Conservation (phyloP, 2,888 invertebrate species). For the Ophion ellenae region DNA sequence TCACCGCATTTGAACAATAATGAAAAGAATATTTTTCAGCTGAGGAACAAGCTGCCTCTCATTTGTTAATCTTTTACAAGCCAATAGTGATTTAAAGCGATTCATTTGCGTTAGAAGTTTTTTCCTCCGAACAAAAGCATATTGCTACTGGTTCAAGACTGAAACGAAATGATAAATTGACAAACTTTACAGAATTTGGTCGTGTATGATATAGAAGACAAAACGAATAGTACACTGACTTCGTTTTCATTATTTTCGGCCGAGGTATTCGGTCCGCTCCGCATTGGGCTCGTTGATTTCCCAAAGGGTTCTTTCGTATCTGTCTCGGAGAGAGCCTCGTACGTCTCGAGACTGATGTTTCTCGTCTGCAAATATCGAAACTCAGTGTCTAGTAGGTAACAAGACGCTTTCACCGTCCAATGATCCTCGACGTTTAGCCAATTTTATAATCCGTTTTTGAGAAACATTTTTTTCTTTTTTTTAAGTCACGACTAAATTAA, state of each 20-base stretch:
- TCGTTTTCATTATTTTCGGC: slow-evolving; percentile 57
- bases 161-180: neutral
- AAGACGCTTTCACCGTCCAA: neutral
- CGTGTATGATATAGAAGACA: neutral
- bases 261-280: slow-evolving; percentile 31
- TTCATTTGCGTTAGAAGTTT: too few relatives aligned
- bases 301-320: slow-evolving; percentile 40
- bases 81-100: too few relatives aligned
- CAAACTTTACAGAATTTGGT: neutral
- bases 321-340: neutral
- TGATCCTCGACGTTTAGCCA: neutral
- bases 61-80: too few relatives aligned
- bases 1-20: neutral
- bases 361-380: slow-evolving; percentile 47
- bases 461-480: neutral
- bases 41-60: too few relatives aligned
- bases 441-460: neutral
- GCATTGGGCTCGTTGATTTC: slow-evolving; percentile 45
- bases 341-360: slow-evolving; percentile 6
- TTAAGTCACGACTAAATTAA: too few relatives aligned
- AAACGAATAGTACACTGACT: slow-evolving; percentile 9
- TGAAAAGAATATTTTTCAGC: too few relatives aligned
- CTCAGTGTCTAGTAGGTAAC: neutral
- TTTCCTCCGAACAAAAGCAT: too few relatives aligned
- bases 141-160: too few relatives aligned